Conservation (phyloP, 2,888 invertebrate species). For the Coelogynopora nodosa region DNA sequence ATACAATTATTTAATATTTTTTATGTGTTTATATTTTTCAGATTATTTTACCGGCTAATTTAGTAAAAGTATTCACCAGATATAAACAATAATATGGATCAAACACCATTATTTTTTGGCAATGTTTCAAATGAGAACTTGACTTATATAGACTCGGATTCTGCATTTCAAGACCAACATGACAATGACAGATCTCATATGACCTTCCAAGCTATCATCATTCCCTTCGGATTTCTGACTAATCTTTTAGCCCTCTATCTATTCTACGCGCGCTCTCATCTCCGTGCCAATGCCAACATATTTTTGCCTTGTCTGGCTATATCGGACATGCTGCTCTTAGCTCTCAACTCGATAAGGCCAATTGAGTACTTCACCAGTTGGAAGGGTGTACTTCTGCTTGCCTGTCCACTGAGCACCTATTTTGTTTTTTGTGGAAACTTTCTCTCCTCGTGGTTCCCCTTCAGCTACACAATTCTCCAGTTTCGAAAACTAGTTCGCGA, state of each 20-base stretch:
- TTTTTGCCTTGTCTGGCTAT: background rate
- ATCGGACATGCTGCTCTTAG: background rate
- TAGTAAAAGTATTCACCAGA: background rate
- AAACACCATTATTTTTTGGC: background rate
- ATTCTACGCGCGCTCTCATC: background rate
- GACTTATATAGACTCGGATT: background rate
- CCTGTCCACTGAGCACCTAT: background rate
- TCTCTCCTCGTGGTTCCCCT: conserved; percentile 7
- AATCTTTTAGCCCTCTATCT: background rate
- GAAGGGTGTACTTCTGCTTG: background rate
- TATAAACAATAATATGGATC: background rate
- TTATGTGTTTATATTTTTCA: too few relatives aligned
- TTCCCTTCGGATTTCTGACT: background rate
- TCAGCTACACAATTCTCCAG: conserved; percentile 14
- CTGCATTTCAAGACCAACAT: background rate
- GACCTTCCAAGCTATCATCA: background rate
- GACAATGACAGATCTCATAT: background rate
- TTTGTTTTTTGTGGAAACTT: background rate
- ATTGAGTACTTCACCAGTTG: conserved; percentile 13
- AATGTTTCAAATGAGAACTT: background rate
- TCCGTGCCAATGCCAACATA: background rate
- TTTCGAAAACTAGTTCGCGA: background rate
- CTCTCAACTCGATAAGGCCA: background rate
- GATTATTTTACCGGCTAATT: too few relatives aligned
- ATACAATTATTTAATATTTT: too few relatives aligned